These are phyloP conservation scores for Alexandromys fortis DNA, from an alignment of 2,113 vertebrate species.

Conservation along the genomic window DNA sequence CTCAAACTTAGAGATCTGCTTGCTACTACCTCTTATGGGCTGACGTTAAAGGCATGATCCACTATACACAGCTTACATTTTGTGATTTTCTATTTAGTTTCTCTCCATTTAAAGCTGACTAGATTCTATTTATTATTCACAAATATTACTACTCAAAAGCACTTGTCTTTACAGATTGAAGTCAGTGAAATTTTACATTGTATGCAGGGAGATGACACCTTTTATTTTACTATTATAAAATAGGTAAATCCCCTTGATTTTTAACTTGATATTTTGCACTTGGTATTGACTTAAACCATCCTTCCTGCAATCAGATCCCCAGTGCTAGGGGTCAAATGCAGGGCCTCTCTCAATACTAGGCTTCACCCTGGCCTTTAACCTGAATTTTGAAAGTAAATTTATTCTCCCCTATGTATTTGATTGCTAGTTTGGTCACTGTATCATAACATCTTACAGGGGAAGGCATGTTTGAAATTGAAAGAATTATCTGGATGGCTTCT, in stretches of 20 bases:
- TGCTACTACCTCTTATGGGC: background rate
- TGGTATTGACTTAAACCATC: background rate
- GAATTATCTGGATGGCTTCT: background rate
- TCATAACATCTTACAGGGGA: background rate
- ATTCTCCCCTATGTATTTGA: background rate
- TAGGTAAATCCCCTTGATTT: background rate
- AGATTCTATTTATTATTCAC: conserved; percentile 33
- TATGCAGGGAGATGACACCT: background rate
- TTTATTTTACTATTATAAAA: background rate
- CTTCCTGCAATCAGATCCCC: background rate
- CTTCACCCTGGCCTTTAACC: background rate
- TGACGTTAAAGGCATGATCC: background rate
- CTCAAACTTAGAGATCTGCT: background rate
- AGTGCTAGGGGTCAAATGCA: background rate
- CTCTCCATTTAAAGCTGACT: background rate
- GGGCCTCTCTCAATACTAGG: background rate
- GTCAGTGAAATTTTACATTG: conserved; percentile 27
- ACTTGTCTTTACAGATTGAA: background rate
- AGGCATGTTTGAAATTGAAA: conserved; percentile 35
- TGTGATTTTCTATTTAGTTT: conserved; percentile 36
- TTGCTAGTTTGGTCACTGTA: conserved; percentile 9
- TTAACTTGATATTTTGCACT: conserved; percentile 38
- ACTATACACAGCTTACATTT: background rate
- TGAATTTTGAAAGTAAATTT: conserved; percentile 42
- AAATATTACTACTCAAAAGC: background rate